Conservation (phyloP, 1,140 invertebrate genomes). For the Cyclina sinensis region DNA sequence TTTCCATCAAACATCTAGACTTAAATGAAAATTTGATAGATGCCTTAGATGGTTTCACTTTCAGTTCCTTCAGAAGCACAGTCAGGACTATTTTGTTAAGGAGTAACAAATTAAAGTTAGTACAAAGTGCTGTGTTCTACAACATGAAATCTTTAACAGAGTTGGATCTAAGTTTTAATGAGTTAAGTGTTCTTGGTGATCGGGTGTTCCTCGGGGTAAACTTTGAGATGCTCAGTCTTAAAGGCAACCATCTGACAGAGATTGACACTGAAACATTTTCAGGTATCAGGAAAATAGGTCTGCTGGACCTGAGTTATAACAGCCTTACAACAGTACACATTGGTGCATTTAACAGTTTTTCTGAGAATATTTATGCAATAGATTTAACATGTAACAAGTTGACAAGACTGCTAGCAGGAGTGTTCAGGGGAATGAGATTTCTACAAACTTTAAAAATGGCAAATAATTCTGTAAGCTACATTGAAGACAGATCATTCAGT, state of each 20-base stretch:
- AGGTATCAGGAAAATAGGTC: constrained; percentile 27
- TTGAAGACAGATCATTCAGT: constrained; percentile 60
- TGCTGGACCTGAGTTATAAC: constrained; percentile 57
- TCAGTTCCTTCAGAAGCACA: constrained; percentile 33
- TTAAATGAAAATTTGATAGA: constrained; percentile 61
- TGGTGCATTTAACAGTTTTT: constrained; percentile 64
- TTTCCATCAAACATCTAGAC: constrained; percentile 30
- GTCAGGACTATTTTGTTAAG: constrained; percentile 36
- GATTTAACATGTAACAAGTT: constrained; percentile 44
- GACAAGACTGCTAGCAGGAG: constrained; percentile 45
- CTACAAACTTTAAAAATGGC: constrained; percentile 54
- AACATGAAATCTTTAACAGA: constrained; percentile 32
- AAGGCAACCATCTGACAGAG: constrained; percentile 52
- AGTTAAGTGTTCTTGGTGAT: constrained; percentile 23
- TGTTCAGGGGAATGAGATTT: constrained; percentile 64
- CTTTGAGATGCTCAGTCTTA: constrained; percentile 38
- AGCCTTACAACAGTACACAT: constrained; percentile 12
- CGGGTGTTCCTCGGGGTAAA: constrained; percentile 30
- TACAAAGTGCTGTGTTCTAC: constrained; percentile 31
- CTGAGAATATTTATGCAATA: constrained; percentile 47
- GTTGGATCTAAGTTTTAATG: constrained; percentile 55
- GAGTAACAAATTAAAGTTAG: constrained; percentile 37
- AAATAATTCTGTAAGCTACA: constrained; percentile 58
- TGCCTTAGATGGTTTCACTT: constrained; percentile 24
- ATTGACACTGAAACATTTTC: constrained; percentile 47